Conservation (phyloP, 2,888 invertebrate species). For the Mallateleia sp. region DNA sequence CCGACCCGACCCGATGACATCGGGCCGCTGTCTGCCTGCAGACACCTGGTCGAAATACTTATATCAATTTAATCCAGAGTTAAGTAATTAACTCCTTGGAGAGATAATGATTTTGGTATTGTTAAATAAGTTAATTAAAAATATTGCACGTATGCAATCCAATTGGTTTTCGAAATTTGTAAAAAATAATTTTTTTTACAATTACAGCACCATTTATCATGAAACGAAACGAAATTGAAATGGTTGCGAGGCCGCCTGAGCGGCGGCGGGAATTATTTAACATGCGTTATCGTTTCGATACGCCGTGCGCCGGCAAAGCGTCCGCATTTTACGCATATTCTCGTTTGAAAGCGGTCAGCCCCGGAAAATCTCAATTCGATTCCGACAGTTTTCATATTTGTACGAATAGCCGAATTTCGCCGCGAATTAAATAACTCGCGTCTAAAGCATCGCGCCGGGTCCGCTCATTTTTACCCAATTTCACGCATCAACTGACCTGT, state of each 20-base stretch:
- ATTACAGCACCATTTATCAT: too few species aligned
- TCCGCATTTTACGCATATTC: constrained; percentile 44
- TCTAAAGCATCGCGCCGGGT: constrained; percentile 39
- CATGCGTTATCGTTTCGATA: constrained; percentile 56
- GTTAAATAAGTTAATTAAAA: too few species aligned
- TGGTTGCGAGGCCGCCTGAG: constrained; percentile 28
- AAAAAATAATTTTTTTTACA: too few species aligned
- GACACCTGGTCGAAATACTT: too few species aligned
- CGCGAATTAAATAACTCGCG: constrained; percentile 62
- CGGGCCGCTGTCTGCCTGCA: too few species aligned
- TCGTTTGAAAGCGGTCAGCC: constrained; percentile 21
- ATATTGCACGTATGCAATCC: too few species aligned
- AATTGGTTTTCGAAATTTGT: too few species aligned
- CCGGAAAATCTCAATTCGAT: constrained; percentile 56
- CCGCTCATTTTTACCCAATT: constrained; percentile 84
- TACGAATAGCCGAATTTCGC: constrained; percentile 51
- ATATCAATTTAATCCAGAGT: too few species aligned
- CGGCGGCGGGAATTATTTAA: constrained; percentile 42
- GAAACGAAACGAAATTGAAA: constrained; percentile 54
- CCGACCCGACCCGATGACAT: too few species aligned
- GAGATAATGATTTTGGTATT: too few species aligned
- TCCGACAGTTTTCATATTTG: constrained; percentile 57
- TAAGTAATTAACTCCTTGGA: too few species aligned
- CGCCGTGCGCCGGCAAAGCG: constrained; percentile 31
- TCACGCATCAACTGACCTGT: constrained; percentile 80